Percentiles rank a stretch among this genome's conserved stretches.
Conservation (phyloP, 2,888 invertebrate genomes). For the Apamea monoglypha region DNA sequence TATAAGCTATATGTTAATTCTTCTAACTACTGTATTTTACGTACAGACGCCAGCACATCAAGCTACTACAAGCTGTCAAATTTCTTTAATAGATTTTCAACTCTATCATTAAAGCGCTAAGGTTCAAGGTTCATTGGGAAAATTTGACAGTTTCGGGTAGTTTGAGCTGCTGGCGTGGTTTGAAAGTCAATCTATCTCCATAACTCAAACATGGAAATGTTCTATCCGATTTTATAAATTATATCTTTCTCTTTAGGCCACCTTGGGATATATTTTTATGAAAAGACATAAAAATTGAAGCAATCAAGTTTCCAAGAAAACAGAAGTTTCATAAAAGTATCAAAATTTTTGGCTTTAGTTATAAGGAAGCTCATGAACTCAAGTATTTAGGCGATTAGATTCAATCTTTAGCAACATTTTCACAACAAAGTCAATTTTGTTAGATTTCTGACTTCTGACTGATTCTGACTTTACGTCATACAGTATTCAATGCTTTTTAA, state of each 20-base stretch:
- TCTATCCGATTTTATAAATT: conserved; percentile 22
- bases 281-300: background rate
- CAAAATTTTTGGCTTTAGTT: conserved; percentile 35
- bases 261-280: background rate
- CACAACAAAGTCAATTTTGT: background rate
- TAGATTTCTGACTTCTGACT: background rate
- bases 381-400: background rate
- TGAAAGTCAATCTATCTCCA: conserved; percentile 1
- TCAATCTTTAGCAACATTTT: background rate
- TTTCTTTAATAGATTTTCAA: too few species aligned
- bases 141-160: too few species aligned
- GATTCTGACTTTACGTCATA: background rate
- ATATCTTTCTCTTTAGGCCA: conserved; percentile 4
- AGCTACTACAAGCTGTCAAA: too few species aligned
- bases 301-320: background rate
- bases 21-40: conserved; percentile 56
- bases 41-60: background rate
- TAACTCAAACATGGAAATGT: conserved; percentile 1
- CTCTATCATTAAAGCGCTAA: too few species aligned
- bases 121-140: too few species aligned
- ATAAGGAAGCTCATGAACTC: conserved; percentile 39
- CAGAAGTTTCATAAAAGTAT: conserved; percentile 20
- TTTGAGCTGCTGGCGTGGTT: background rate
- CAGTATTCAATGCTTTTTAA: background rate
- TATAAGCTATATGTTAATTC: conserved; percentile 58